Base-by-base conservation (phyloP, 2,888 invertebrate species). In the Erynnis tages region DNA sequence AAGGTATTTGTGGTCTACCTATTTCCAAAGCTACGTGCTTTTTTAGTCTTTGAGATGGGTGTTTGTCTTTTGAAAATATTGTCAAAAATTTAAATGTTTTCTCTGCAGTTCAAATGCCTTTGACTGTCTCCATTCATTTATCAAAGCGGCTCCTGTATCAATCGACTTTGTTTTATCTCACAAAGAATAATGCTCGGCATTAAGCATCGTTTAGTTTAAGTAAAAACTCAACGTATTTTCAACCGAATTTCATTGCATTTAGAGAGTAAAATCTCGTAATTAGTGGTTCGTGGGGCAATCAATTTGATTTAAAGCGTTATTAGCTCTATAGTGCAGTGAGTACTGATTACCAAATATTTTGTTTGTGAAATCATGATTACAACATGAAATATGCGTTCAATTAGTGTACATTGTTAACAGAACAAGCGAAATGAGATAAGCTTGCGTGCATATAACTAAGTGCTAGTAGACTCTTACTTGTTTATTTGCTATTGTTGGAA, bases 301-400 rank as follows among this genome's bases (percentile, higher is more conserved):
- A 47, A 35, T 43, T 37, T 44, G 44, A 29, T 52, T 52, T 52
- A 49, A 41, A 25, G 41, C 29, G 44, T 37, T 43, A 50, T 41
- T 43, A 50, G 34, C 35, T 41, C 13, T 35, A 43, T 35, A 43
- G 37, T 50, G 41, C 50, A 50, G 50, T 44, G 43, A 50, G 43
- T 50, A 37, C 35, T 50, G 50, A 44, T 50, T 44, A 50, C 50
- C 27, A 44, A 50, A 50, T 37, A 44, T 50, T 50, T 43, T 50
- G 17, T 40, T 41, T 19, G 41, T 35, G 25, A 25, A 43, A 50
- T 50, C 41, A 34, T 41, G 49, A 43, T 50, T 35, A 50, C 6
- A 10, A 14, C 27, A 14, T 50, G 49, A 50, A 43, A 50, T 50
- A 50, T 50, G 25, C 25, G 41, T 27, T 43, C 41, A 41, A 50